Evolutionary conservation across 1,140 invertebrate genomes (phyloP).

Genomic region (Luehdorfia chinensis): DNA sequence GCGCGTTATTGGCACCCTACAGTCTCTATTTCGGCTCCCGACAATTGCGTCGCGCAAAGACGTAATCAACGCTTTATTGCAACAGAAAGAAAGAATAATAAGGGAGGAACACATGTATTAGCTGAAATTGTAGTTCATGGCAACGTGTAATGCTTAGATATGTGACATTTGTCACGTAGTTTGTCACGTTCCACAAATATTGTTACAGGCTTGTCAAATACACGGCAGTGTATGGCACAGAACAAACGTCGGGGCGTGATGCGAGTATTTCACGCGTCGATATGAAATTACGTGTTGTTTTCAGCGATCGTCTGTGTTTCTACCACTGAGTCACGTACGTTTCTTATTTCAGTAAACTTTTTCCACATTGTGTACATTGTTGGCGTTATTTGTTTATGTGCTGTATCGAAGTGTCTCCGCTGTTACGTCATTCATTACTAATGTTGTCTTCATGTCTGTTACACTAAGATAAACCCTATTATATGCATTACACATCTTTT

Average conservation of each 20-base stretch:
- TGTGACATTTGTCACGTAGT: slow-evolving; percentile 55
- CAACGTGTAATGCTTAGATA: slow-evolving; percentile 67
- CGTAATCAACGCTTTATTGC: slow-evolving; percentile 66
- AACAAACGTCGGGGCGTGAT: slow-evolving; percentile 49
- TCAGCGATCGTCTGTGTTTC: slow-evolving; percentile 43
- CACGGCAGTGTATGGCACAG: slow-evolving; percentile 45
- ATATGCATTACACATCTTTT: too few relatives aligned
- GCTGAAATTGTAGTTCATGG: slow-evolving; percentile 47
- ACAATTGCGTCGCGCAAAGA: slow-evolving; percentile 41
- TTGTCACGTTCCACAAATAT: slow-evolving; percentile 74
- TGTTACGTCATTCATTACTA: slow-evolving; percentile 7
- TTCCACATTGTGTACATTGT: slow-evolving; percentile 22
- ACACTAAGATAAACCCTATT: too few relatives aligned
- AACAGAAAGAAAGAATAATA: slow-evolving; percentile 65
- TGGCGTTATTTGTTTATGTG: slow-evolving; percentile 11
- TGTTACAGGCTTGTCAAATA: slow-evolving; percentile 70
- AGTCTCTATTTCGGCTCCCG: too few relatives aligned
- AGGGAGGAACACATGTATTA: slow-evolving; percentile 62
- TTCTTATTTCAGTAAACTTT: slow-evolving; percentile 38
- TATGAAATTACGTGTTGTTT: slow-evolving; percentile 60
- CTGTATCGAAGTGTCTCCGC: neutral
- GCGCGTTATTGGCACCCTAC: too few relatives aligned
- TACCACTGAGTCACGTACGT: slow-evolving; percentile 43
- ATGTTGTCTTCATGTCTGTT: too few relatives aligned
- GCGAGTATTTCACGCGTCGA: slow-evolving; percentile 47